Evolutionary conservation across 1,140 invertebrate species (phyloP).

Genomic region (Galleria mellonella): DNA sequence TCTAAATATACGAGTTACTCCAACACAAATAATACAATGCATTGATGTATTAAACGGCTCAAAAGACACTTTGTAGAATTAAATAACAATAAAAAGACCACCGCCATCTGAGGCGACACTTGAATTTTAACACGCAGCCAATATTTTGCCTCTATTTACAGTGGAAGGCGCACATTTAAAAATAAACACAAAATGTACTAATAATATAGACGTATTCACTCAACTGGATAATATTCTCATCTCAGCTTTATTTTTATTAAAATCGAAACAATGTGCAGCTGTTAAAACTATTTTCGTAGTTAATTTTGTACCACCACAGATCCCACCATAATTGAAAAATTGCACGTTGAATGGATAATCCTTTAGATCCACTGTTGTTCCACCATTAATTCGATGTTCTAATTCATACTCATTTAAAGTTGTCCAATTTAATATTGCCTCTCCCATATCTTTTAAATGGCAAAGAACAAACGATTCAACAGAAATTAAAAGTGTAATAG

Average conservation of each 20-base stretch:
- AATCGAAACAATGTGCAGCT: conserved; percentile 36
- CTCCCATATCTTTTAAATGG: conserved; percentile 33
- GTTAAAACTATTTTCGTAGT: conserved; percentile 30
- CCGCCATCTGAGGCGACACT: too few species aligned
- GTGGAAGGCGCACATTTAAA: too few species aligned
- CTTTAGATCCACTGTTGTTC: conserved; percentile 10
- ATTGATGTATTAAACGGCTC: too few species aligned
- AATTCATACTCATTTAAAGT: conserved; percentile 16
- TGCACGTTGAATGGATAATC: conserved; percentile 30
- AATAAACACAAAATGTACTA: too few species aligned
- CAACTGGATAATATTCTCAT: conserved; percentile 36
- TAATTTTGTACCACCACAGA: conserved; percentile 32
- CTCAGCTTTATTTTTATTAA: conserved; percentile 26
- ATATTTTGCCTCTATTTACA: too few species aligned
- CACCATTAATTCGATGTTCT: conserved; percentile 25
- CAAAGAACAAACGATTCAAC: not conserved
- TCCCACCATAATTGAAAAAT: conserved; percentile 28
- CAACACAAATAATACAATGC: too few species aligned
- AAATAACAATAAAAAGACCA: too few species aligned
- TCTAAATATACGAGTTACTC: too few species aligned
- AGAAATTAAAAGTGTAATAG: not conserved
- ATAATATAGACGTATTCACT: too few species aligned
- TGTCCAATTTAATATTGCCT: conserved; percentile 17
- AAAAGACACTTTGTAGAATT: too few species aligned
- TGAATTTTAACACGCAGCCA: too few species aligned